Conservation (phyloP, 2,888 invertebrate genomes). For the Heliconius aoede region DNA sequence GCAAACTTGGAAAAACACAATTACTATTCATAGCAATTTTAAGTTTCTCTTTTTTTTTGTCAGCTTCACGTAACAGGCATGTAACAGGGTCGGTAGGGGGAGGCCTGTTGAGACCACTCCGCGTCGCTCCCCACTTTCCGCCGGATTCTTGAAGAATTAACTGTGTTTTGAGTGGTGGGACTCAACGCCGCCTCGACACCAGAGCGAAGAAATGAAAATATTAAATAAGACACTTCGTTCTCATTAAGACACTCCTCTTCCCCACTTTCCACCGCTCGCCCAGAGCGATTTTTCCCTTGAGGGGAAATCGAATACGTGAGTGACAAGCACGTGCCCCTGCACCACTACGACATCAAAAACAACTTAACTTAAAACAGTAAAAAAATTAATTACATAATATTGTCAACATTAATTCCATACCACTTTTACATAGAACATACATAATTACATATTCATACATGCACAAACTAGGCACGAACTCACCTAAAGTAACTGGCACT, state of each 20-base stretch:
- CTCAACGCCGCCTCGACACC: no score
- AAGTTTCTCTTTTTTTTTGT: neutral
- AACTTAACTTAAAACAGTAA: neutral
- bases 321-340: no score
- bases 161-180: no score
- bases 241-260: neutral
- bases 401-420: constrained; percentile 7
- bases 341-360: neutral
- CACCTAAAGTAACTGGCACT: constrained; percentile 44
- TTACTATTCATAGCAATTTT: constrained; percentile 36
- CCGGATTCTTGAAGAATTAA: no score
- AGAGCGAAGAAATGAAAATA: no score
- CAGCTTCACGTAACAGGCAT: no score
- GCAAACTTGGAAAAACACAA: constrained; percentile 34
- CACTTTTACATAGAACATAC: constrained; percentile 30
- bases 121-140: no score
- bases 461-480: constrained; percentile 45
- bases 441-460: constrained; percentile 43
- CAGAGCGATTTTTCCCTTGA: neutral
- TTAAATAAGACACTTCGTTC: no score
- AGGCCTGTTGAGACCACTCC: no score
- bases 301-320: no score
- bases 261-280: neutral
- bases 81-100: no score
- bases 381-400: neutral